Base-by-base conservation (phyloP, 2,797 vertebrate genomes). In the Gouania willdenowi region DNA sequence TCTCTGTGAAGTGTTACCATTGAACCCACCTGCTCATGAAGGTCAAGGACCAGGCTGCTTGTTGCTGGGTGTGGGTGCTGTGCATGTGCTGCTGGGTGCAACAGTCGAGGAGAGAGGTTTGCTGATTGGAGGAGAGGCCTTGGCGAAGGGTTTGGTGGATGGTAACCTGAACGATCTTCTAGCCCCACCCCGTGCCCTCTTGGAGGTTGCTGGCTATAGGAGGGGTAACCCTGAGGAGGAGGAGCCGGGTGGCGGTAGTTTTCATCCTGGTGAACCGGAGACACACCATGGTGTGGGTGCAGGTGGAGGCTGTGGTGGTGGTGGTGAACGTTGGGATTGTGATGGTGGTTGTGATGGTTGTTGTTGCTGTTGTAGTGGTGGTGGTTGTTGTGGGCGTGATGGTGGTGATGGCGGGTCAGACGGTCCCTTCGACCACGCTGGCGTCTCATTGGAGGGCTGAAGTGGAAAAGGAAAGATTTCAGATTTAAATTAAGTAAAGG, bases 371-470 rank as follows among this genome's bases (percentile, higher is more conserved):
- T 23, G 43, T 66, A 18, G 35, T 78, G 39, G 55, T 73, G 44
- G 56, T 75, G 27, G 51, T 65, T 68, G 58, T 63, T 67, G 59
- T 75, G 56, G 19, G 47, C 22, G 1, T 79, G 74, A 57, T 82
- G 79, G 42, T 82, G 81, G 46, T 84, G 90, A 69, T 96, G 89
- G 38, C 94, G 91, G 56, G 93, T 92, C 67, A 95, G 90, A 21
- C 94, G 82, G 36, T 87, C 85, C 59, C 85, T 71, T 11, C 85
- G 92, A 58, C 91, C 87, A 52, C 96, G 94, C 80, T 95, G 95
- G 40, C 96, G 92, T 66, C 96, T 92, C 80, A 93, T 91, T 56
- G 94, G 96, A 86, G 95, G 95, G 68, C 96, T 99, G 71, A 20
- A 52, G 82, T 14, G 25, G 26, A 26, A 55, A 8, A 49, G 18